Conservation (phyloP, 1,140 invertebrate species). For the Ganaspis sp. region DNA sequence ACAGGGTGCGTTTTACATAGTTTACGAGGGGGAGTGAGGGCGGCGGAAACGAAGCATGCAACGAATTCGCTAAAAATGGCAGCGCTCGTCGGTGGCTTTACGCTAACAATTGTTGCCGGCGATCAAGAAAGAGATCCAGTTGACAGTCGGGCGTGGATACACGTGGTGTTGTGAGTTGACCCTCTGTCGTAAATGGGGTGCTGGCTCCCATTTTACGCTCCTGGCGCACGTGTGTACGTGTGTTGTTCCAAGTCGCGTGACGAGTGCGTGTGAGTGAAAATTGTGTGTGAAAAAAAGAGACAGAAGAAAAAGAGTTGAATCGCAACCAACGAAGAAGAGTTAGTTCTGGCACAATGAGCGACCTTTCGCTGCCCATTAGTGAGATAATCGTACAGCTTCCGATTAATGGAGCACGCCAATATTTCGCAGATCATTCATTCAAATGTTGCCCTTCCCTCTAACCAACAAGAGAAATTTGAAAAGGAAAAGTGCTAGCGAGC, state of each 20-base stretch:
- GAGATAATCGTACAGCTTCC: not conserved
- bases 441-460: not conserved
- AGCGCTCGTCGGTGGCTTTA: conserved; percentile 63
- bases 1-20: conserved; percentile 43
- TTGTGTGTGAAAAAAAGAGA: conserved; percentile 11
- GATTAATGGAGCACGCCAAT: not conserved
- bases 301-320: conserved; percentile 18
- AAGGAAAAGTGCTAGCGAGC: not conserved
- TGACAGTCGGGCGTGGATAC: conserved; percentile 67
- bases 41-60: conserved; percentile 46
- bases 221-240: conserved; percentile 63
- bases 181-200: conserved; percentile 30
- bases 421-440: not conserved
- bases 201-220: conserved; percentile 50
- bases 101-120: conserved; percentile 71
- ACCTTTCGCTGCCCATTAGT: conserved; percentile 10
- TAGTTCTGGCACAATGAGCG: not conserved
- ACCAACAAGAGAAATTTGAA: not conserved
- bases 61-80: conserved; percentile 75
- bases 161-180: conserved; percentile 37
- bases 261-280: conserved; percentile 45
- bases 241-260: conserved; percentile 34
- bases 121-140: conserved; percentile 77
- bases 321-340: not conserved
- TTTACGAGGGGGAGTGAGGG: conserved; percentile 41